Evolutionary conservation across 1,140 invertebrate genomes (phyloP), one percentile per base, ranked within the genome.

Genomic region (Drosophila busckii): DNA sequence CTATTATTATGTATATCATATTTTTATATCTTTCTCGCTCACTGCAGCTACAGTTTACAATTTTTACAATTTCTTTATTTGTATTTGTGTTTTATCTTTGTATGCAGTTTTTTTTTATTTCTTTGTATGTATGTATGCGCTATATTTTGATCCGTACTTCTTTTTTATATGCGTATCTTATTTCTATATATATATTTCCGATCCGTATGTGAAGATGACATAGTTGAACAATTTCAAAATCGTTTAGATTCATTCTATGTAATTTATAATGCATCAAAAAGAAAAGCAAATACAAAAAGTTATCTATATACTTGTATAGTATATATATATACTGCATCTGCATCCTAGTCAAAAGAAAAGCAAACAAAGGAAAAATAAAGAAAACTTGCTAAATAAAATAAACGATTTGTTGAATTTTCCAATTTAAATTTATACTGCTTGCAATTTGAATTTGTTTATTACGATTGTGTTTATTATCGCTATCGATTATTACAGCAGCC

Each of bases 311-410:
- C 38, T 53, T 45, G 29, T 54, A 41, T 22, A 41, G 23, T 41
- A 41, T 41, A 28, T 41, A 58, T 55, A 50, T 46, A 64, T 48
- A 60, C 42, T 48, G 42, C 42, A 55, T 58, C 54, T 63, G 60
- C 60, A 63, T 64, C 61, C 61, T 64, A 64, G 61, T 64, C 61
- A 64, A 64, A 64, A 64, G 61, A 63, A 64, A 60, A 59, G 45
- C 55, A 60, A 64, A 60, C 55, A 53, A 64, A 52, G 59, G 29
- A 66, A 63, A 58, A 62, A 66, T 63, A 65, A 66, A 56, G 32
- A 62, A 66, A 66, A 66, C 63, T 50, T 67, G 45, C 46, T 23
- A 67, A 56, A 52, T 58, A 65, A 28, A 44, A 46, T 38, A 23
- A 44, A n/a, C n/a, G n/a, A n/a, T n/a, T n/a, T n/a, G n/a, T n/a